phyloP scores from a whole-genome alignment of 2,888 invertebrate species.

The Melolontha melolontha region DNA sequence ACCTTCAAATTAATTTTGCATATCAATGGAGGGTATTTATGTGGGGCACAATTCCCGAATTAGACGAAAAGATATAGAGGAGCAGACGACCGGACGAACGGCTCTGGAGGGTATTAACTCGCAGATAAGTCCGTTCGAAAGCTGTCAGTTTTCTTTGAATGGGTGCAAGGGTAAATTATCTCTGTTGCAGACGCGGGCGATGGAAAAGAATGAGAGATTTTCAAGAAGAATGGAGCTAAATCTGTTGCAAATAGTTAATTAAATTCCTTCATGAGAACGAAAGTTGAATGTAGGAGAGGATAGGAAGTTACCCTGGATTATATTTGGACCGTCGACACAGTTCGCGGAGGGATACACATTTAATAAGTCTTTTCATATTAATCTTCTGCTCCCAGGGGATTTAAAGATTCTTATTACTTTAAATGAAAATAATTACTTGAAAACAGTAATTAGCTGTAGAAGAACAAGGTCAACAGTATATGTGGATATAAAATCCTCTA shows the following conservation, averaged over 20 bases:
- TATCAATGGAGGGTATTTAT: slow-evolving; percentile 28
- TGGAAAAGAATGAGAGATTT: slow-evolving; percentile 4
- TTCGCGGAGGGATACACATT: too few species aligned
- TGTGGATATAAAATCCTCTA: too few species aligned
- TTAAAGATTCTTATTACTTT: too few species aligned
- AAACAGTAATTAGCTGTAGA: too few species aligned
- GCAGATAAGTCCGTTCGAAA: slow-evolving; percentile 28
- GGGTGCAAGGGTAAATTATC: slow-evolving; percentile 34
- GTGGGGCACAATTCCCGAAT: slow-evolving; percentile 14
- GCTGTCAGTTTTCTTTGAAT: slow-evolving; percentile 32
- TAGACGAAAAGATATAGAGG: background rate
- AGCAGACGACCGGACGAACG: slow-evolving; percentile 16
- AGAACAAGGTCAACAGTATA: too few species aligned
- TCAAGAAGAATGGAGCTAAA: slow-evolving; percentile 15
- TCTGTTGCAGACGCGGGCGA: slow-evolving; percentile 19
- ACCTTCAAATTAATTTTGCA: slow-evolving; percentile 29
- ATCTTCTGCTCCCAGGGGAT: too few species aligned
- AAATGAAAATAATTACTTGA: too few species aligned
- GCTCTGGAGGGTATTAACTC: slow-evolving; percentile 19
- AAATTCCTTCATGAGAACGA: slow-evolving; percentile 36
- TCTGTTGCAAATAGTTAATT: slow-evolving; percentile 43
- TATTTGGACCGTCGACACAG: background rate
- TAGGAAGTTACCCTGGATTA: slow-evolving; percentile 5
- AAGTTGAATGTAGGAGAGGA: background rate
- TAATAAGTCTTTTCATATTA: too few species aligned